Evolutionary conservation across 2,797 vertebrate genomes (phyloP), one percentile per base, ranked within the genome.

Genomic region (Chlorospingus semifuscus): DNA sequence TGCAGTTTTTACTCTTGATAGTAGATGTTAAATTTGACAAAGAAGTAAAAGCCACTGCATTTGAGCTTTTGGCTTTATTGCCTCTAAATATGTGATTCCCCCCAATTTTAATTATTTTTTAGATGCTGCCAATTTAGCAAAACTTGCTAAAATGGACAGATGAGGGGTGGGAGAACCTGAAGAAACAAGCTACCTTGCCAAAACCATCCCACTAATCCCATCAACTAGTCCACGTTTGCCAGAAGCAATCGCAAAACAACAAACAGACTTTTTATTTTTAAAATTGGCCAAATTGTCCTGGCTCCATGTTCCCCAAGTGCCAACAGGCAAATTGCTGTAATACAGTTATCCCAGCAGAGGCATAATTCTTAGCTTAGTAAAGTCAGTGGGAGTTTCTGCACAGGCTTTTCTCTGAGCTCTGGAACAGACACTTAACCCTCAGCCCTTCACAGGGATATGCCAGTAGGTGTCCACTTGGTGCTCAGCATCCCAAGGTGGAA

Each of bases 141-240:
- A 94, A 83, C 82, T 84, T 93, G 80, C 60, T 93, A 56, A 96
- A 95, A 82, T 87, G 71, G 82, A 87, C 64, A 83, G 88, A 95
- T 74, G 84, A 92, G 39, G 17, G 46, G 77, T 95, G 50, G 72
- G 57, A 92, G 61, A 95, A 92, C 50, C 47, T 75, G 64, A 80
- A 87, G 59, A 93, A 89, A 29, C 2, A 76, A 86, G 5, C 24
- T 49, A 78, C 46, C 22, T 53, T 59, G 83, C 69, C 87, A 93
- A 94, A 95, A 61, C 11, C 37, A n/a, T 79, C 52, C 69, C 50
- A 78, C 65, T 85, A 84, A 63, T 91, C 59, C 65, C 44, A 93
- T 11, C 61, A 83, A 52, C 21, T 81, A 86, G 46, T 89, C 76
- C 61, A 7, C 12, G 15, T 64, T 79, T 94, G 41, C 69, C 76